Evolutionary conservation across 2,888 invertebrate species (phyloP).

Genomic region (Acleris laterana): DNA sequence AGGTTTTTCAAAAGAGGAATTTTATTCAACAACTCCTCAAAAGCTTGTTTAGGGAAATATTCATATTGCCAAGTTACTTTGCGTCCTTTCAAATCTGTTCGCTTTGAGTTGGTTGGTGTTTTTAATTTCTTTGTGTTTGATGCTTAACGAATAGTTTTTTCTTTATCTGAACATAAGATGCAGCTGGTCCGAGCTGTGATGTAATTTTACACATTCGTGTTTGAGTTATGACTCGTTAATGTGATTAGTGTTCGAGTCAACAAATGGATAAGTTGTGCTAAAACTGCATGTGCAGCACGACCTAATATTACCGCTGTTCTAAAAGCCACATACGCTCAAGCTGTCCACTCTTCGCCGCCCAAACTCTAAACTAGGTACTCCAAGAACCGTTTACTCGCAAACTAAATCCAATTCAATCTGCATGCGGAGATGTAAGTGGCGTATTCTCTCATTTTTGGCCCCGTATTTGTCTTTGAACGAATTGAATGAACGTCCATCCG

Average conservation of each 20-base stretch:
- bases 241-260: too few relatives aligned
- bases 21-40: slow-evolving; percentile 32
- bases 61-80: slow-evolving; percentile 31
- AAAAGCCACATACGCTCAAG: too few relatives aligned
- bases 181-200: too few relatives aligned
- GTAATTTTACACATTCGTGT: too few relatives aligned
- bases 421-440: slow-evolving; percentile 3
- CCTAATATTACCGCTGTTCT: too few relatives aligned
- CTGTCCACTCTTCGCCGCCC: slow-evolving; percentile 1
- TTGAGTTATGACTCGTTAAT: too few relatives aligned
- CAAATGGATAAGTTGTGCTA: too few relatives aligned
- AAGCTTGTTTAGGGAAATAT: slow-evolving; percentile 33
- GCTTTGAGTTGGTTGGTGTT: slow-evolving; percentile 23
- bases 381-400: background rate
- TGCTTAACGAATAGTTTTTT: slow-evolving; percentile 7
- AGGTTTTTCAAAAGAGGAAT: slow-evolving; percentile 24
- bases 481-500: slow-evolving; percentile 25
- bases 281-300: too few relatives aligned
- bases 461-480: slow-evolving; percentile 29
- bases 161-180: too few relatives aligned
- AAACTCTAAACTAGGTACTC: slow-evolving; percentile 10
- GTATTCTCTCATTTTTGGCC: slow-evolving; percentile 11
- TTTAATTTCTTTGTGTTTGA: slow-evolving; percentile 30
- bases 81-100: slow-evolving; percentile 23
- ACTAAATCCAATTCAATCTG: slow-evolving; percentile 1